Evolutionary conservation across 92 coral and sea anemone genomes (phyloP), one percentile per base, ranked within the genome.

Genomic region (Nematostella vectensis): DNA sequence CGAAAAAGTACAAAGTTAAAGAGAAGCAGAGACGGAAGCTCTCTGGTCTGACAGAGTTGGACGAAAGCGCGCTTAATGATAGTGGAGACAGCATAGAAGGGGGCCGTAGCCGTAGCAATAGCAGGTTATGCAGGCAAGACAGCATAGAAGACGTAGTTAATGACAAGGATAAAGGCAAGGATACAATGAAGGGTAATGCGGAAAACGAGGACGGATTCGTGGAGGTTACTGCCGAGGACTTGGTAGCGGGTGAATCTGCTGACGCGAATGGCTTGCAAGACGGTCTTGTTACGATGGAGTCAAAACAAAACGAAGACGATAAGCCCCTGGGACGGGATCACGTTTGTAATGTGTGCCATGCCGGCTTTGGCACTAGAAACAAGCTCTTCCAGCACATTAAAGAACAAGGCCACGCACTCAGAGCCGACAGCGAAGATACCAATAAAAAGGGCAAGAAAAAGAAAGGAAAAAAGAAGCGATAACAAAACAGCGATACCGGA

Each of bases 321-420:
- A 28, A 45, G 9, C 11, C 51, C 4, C 27, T 62, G 29, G 29
- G 63, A 54, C 23, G 40, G 4, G 21, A 45, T 30, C 44, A 66
- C 31, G 43, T 40, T 55, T 93, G 99, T 44, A 86, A 87, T 40
- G 99, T 93, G 29, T 93, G 99, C 50, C 73, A 72, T 37, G 77
- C 58, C 24, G 64, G 50, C 44, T 93, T 78, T 57, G 31, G 81
- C 1, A 87, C 96, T 24, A 70, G 99, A 55, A 93, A 93, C 70
- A 80, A 87, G 44, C 68, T 93, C 42, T 93, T 93, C 64, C 88
- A 93, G 29, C 99, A 93, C 55, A 88, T 93, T 16, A 87, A 93
- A 61, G 87, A 78, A 12, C 78, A 54, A 29, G 96, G 94, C 27
- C 99, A 93, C 71, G 96, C 96, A n/a, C 67, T 86, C 22, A 77